Conservation (phyloP, 2,888 invertebrate species). For the Parnassius glacialis region DNA sequence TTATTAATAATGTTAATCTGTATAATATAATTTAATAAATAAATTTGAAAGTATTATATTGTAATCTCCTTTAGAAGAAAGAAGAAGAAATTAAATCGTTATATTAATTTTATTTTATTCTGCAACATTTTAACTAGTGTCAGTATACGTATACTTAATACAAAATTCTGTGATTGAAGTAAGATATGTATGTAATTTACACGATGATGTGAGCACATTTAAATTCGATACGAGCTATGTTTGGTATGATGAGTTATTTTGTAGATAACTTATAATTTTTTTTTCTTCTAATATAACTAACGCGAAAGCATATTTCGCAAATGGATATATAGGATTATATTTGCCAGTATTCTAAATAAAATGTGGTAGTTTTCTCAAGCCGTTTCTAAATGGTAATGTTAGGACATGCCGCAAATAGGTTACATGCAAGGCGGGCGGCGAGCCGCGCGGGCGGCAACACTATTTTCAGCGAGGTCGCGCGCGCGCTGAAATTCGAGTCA, state of each 20-base stretch:
- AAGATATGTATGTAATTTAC: not conserved
- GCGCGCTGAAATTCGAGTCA: constrained; percentile 75
- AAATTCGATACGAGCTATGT: constrained; percentile 24
- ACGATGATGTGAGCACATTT: constrained; percentile 22
- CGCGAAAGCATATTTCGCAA: constrained; percentile 25
- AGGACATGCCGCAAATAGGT: constrained; percentile 77
- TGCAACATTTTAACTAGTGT: too few relatives aligned
- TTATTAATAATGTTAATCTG: too few relatives aligned
- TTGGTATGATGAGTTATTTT: constrained; percentile 27
- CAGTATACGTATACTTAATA: not conserved
- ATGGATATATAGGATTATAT: constrained; percentile 54
- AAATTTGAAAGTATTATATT: too few relatives aligned
- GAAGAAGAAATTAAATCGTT: too few relatives aligned
- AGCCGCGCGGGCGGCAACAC: constrained; percentile 50
- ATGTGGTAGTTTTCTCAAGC: constrained; percentile 73
- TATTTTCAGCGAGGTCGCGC: constrained; percentile 78
- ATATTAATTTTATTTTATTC: too few relatives aligned
- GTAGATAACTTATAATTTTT: constrained; percentile 11
- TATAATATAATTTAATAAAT: too few relatives aligned
- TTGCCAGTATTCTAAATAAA: constrained; percentile 71
- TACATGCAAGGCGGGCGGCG: constrained; percentile 46
- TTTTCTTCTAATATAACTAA: constrained; percentile 6
- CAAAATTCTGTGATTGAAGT: constrained; percentile 1
- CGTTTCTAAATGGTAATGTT: constrained; percentile 76
- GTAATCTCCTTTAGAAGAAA: too few relatives aligned